Evolutionary conservation across 2,888 invertebrate genomes (phyloP), one percentile per base, ranked within the genome.

Genomic region (Amphimallon solstitiale): DNA sequence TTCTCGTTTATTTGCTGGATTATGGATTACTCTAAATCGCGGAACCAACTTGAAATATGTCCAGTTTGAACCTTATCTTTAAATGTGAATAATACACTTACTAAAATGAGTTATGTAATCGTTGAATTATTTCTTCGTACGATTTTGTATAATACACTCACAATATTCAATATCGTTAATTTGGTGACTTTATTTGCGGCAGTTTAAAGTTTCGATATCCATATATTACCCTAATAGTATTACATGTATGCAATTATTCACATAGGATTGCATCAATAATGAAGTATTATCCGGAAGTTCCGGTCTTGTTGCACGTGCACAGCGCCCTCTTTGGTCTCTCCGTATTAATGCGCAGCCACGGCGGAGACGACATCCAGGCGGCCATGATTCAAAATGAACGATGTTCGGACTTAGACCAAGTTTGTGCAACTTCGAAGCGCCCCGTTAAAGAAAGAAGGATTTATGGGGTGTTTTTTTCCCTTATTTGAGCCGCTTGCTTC

Each of bases 351-450:
- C 79, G 78, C 77, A 78, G 76, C 79, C 79, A 78, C 79, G 80
- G 73, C 77, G 77, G 77, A 76, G 79, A 78, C 77, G 80, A 79
- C 80, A 79, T 76, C 75, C 74, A 74, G 71, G 75, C 77, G 73
- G 80, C 80, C 80, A 82, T 82, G 79, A 79, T 79, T 82, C 81
- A 82, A 79, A 77, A 78, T 81, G 81, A 81, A 80, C 80, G 80
- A 81, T 80, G 81, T 78, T 77, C 79, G 79, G 82, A 81, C 81
- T 82, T 82, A 79, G 79, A 76, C 77, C 78, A 80, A 80, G 80
- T 81, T 77, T 79, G 80, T 79, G 79, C 79, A 81, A 79, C 79
- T 81, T 80, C 74, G 76, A 77, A 76, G 60, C 66, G 74, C 76
- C 76, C 74, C 73, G 54, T 76, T 78, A 79, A 78, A 79, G 77